Evolutionary conservation across 1,140 invertebrate genomes (phyloP).

Genomic region (Leptoteleia sp.): DNA sequence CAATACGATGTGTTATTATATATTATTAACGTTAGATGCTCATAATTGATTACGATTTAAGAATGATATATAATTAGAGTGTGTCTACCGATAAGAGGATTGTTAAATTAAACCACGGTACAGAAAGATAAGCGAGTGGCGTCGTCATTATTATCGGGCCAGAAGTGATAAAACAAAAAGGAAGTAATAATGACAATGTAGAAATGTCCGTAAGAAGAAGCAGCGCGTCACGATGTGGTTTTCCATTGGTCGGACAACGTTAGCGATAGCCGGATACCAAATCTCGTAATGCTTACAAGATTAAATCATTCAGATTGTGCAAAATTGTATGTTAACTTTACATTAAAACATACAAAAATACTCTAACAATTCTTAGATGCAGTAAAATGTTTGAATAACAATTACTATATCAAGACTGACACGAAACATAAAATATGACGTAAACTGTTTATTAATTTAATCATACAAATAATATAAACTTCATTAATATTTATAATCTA

Average conservation of each 20-base stretch:
- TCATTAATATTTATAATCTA: too few species aligned
- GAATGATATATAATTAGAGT: constrained; percentile 29
- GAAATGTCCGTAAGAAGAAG: constrained; percentile 48
- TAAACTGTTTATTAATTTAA: too few species aligned
- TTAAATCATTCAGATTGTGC: constrained; percentile 27
- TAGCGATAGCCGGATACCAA: constrained; percentile 67
- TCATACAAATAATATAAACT: too few species aligned
- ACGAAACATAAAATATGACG: too few species aligned
- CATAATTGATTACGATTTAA: constrained; percentile 21
- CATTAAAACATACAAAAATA: too few species aligned
- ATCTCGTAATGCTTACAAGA: constrained; percentile 48
- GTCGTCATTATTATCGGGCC: constrained; percentile 15
- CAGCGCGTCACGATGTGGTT: constrained; percentile 67
- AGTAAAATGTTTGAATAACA: too few species aligned
- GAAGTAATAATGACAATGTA: constrained; percentile 46
- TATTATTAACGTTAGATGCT: too few species aligned
- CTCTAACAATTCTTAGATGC: too few species aligned
- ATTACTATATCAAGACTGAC: too few species aligned
- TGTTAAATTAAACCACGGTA: constrained; percentile 31
- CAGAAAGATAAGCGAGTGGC: constrained; percentile 31
- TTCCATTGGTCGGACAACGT: constrained; percentile 70
- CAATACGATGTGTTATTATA: too few species aligned
- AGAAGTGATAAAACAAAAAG: constrained; percentile 7
- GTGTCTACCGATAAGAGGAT: constrained; percentile 16
- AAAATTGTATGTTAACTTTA: too few species aligned